Evolutionary conservation across 2,888 invertebrate genomes (phyloP).

Genomic region (Drosophila prolongata): DNA sequence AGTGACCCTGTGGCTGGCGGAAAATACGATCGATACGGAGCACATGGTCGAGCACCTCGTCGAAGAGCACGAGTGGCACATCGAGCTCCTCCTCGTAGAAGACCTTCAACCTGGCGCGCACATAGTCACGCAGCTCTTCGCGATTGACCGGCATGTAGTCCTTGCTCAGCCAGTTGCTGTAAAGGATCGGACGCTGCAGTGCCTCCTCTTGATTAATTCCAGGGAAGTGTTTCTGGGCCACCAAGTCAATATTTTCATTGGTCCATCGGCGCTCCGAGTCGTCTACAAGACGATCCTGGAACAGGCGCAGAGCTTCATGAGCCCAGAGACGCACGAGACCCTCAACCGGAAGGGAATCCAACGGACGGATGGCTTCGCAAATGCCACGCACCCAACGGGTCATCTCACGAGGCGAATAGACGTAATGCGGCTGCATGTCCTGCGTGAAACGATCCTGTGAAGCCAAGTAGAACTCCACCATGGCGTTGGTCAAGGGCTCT

Average conservation of each 20-base stretch:
- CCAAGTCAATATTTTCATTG: conserved; percentile 97
- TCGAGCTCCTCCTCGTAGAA: conserved; percentile 99
- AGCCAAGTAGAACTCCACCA: conserved; percentile 98
- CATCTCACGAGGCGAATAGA: conserved; percentile 99
- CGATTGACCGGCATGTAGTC: conserved; percentile 98
- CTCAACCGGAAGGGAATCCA: conserved; percentile 96
- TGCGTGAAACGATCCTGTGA: conserved; percentile 99
- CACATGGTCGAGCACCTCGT: conserved; percentile 99
- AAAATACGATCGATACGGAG: conserved; percentile 99
- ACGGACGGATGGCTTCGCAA: conserved; percentile 98
- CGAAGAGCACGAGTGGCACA: conserved; percentile 98
- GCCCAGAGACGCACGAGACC: conserved; percentile 99
- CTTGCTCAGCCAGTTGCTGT: conserved; percentile 99
- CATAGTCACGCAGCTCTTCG: conserved; percentile 97
- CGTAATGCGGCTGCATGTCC: conserved; percentile 99
- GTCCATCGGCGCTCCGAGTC: conserved; percentile 98
- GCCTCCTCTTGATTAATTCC: conserved; percentile 93
- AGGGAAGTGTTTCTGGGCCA: conserved; percentile 97
- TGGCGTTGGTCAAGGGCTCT: conserved; percentile 98
- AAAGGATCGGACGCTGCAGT: conserved; percentile 96
- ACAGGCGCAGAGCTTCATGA: conserved; percentile 98
- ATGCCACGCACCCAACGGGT: conserved; percentile 99
- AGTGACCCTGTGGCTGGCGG: conserved; percentile 99
- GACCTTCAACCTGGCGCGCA: conserved; percentile 97
- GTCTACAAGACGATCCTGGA: conserved; percentile 97